Conservation (phyloP, 2,888 invertebrate species). For the Rhimphoctona megacephalus region DNA sequence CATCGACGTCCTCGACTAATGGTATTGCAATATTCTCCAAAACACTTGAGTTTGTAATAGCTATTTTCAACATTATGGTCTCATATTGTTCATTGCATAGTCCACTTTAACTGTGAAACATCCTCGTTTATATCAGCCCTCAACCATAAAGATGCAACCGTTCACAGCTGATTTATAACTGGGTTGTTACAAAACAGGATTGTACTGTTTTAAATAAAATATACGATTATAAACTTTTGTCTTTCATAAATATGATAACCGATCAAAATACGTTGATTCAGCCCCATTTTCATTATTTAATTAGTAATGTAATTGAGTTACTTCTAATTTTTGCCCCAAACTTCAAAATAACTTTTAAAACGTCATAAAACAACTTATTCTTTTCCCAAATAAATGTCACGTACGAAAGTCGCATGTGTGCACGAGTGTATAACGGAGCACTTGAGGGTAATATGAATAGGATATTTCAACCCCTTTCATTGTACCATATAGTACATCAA, state of each 20-base stretch:
- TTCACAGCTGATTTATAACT: not conserved
- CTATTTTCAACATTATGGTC: slow-evolving; percentile 11
- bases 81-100: not conserved
- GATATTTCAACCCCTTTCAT: slow-evolving; percentile 52
- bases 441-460: slow-evolving; percentile 47
- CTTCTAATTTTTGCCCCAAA: not conserved
- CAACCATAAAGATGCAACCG: not conserved
- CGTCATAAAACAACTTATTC: slow-evolving; percentile 40
- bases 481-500: slow-evolving; percentile 30
- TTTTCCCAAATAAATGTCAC: not conserved
- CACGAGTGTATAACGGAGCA: slow-evolving; percentile 43
- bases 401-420: slow-evolving; percentile 6
- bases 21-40: slow-evolving; percentile 50
- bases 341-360: not conserved
- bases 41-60: not conserved
- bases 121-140: not conserved
- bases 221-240: no score
- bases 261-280: not conserved
- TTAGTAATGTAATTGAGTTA: not conserved
- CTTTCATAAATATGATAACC: no score
- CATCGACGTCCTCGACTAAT: slow-evolving; percentile 36
- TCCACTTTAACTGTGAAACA: not conserved
- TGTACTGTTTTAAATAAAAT: no score
- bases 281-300: not conserved
- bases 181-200: not conserved